Evolutionary conservation across 2,888 invertebrate genomes (phyloP).

Genomic region (Dryococelus australis): DNA sequence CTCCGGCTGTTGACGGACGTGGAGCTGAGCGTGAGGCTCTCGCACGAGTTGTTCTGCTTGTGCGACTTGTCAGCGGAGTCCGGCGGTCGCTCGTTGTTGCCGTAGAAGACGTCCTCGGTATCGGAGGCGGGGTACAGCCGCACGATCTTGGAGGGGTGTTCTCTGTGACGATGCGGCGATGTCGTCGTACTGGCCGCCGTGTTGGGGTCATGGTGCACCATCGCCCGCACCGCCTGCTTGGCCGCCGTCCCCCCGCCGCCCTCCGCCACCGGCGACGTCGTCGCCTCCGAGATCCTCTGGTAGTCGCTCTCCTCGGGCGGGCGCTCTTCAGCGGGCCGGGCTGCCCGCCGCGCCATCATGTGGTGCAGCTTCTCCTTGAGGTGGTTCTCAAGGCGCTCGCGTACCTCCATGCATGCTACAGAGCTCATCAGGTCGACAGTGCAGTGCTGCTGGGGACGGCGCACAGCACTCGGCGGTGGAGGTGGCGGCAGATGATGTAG

Average conservation of each 20-base stretch:
- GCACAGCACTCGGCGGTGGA: slow-evolving; percentile 37
- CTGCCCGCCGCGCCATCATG: slow-evolving; percentile 54
- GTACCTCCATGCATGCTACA: slow-evolving; percentile 40
- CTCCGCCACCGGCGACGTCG: slow-evolving; percentile 47
- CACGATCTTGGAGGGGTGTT: slow-evolving; percentile 50
- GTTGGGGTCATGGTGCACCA: slow-evolving; percentile 57
- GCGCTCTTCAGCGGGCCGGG: slow-evolving; percentile 30
- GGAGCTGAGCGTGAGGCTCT: slow-evolving; percentile 62
- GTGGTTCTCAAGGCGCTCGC: slow-evolving; percentile 56
- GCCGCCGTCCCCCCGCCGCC: slow-evolving; percentile 35
- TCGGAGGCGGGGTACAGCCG: slow-evolving; percentile 66
- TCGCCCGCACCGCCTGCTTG: slow-evolving; percentile 58
- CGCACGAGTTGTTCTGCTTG: slow-evolving; percentile 62
- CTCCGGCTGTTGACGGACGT: slow-evolving; percentile 63
- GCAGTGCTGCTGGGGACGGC: slow-evolving; percentile 36
- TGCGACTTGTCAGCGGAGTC: slow-evolving; percentile 48
- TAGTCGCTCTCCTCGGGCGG: slow-evolving; percentile 61
- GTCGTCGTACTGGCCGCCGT: slow-evolving; percentile 46
- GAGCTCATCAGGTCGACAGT: slow-evolving; percentile 34
- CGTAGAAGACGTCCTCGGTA: slow-evolving; percentile 65
- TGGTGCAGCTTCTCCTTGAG: slow-evolving; percentile 59
- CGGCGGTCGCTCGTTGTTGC: slow-evolving; percentile 52
- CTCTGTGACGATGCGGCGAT: slow-evolving; percentile 42
- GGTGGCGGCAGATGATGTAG: slow-evolving; percentile 42
- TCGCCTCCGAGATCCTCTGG: slow-evolving; percentile 65